A percentile compares a stretch with the other conserved stretches of the same genome.
Evolutionary conservation across 2,888 invertebrate species (phyloP).

Genomic region (Drosophila paucipuncta): DNA sequence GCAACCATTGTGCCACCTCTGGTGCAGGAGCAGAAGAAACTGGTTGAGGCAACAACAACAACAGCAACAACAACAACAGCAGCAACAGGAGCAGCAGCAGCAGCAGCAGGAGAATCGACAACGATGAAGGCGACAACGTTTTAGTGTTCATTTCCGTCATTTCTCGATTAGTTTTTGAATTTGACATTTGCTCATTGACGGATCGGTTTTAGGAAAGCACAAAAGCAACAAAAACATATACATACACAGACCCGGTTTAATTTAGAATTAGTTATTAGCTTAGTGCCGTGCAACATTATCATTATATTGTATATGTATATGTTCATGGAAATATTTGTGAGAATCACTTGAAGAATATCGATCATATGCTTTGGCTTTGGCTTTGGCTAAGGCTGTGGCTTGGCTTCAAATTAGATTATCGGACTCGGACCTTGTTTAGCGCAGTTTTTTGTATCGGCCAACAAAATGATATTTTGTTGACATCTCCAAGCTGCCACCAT

Average conservation of each 20-base stretch:
- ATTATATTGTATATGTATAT: constrained; percentile 49
- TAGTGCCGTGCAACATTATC: constrained; percentile 73
- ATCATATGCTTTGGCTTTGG: constrained; percentile 13
- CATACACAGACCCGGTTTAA: constrained; percentile 53
- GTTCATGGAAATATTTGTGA: constrained; percentile 32
- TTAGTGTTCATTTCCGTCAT: constrained; percentile 22
- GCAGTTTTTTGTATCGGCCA: constrained; percentile 3
- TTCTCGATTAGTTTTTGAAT: constrained; percentile 21
- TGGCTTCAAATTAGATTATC: constrained; percentile 21
- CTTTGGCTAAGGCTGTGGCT: constrained; percentile 20
- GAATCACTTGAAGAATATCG: constrained; percentile 29
- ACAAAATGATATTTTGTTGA: constrained; percentile 21
- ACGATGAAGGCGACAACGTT: constrained; percentile 18
- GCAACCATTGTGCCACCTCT: constrained; percentile 39
- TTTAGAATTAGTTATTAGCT: constrained; percentile 66
- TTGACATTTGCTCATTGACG: constrained; percentile 12
- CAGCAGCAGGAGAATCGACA: constrained; percentile 10
- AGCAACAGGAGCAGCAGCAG: constrained; percentile 1
- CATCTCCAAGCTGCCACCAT: constrained; percentile 60
- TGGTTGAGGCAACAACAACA: constrained; percentile 17
- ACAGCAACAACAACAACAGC: constrained; percentile 15
- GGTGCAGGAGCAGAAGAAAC: constrained; percentile 29
- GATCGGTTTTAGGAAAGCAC: constrained; percentile 46
- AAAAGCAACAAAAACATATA: constrained; percentile 26
- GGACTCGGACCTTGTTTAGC: constrained; percentile 31